Percentiles rank a stretch among this genome's conserved stretches.
Conservation (phyloP, 2,113 vertebrate species). For the Hipposideros armiger region DNA sequence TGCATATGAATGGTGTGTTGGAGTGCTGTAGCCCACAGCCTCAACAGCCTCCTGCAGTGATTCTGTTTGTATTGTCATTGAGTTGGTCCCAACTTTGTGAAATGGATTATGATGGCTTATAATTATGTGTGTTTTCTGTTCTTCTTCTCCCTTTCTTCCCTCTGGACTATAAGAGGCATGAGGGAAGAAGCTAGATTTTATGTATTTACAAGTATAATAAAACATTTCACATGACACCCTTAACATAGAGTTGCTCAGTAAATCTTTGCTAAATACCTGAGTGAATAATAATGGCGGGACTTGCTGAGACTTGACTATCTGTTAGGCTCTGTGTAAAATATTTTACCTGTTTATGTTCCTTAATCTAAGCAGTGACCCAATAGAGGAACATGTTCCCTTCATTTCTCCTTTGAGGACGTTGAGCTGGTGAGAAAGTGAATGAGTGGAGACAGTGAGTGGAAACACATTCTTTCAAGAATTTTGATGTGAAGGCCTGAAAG, state of each 20-base stretch:
- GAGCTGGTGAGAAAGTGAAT: neutral
- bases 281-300: neutral
- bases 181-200: constrained; percentile 26
- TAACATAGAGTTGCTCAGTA: neutral
- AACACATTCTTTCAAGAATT: neutral
- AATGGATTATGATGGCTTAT: neutral
- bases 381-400: neutral
- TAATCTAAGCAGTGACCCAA: neutral
- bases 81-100: neutral
- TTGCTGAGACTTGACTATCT: neutral
- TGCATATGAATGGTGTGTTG: neutral
- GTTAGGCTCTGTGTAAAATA: neutral
- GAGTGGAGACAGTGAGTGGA: neutral
- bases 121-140: neutral
- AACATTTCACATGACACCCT: neutral
- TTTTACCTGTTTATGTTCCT: neutral
- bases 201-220: neutral
- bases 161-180: neutral
- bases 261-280: constrained; percentile 11
- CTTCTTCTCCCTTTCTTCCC: neutral
- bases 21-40: neutral
- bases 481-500: neutral
- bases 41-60: neutral
- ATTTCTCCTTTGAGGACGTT: neutral
- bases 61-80: neutral